Evolutionary conservation across 2,113 vertebrate species (phyloP).

Genomic region (Falcunculus frontatus): DNA sequence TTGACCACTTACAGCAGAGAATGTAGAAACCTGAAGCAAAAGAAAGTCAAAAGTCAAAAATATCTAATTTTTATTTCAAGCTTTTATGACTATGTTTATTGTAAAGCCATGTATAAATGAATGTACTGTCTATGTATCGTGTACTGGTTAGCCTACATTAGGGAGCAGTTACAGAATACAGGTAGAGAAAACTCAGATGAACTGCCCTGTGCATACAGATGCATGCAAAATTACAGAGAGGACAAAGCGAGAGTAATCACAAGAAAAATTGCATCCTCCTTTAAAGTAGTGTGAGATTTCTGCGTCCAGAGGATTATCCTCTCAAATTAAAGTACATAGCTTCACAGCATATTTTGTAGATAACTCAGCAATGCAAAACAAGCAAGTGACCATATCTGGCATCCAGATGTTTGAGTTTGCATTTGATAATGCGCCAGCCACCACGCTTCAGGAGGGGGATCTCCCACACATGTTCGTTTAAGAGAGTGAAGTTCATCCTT

Average conservation of each 20-base stretch:
- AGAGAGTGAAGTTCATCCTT: background rate
- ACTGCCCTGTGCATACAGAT: background rate
- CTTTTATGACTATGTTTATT: background rate
- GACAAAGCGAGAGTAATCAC: background rate
- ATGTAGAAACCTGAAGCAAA: background rate
- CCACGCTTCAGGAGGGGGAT: constrained; percentile 5
- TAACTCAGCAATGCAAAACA: background rate
- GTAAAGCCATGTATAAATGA: background rate
- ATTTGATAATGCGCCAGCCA: constrained; percentile 36
- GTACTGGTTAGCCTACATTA: background rate
- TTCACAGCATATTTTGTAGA: background rate
- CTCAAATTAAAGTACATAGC: background rate
- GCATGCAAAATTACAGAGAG: background rate
- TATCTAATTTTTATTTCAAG: background rate
- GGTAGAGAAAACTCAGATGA: background rate
- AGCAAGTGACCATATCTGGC: constrained; percentile 20
- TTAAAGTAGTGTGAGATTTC: background rate
- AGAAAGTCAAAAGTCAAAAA: background rate
- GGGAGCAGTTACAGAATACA: background rate
- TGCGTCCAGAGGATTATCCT: background rate
- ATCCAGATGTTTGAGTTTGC: constrained; percentile 40
- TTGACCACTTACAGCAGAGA: background rate
- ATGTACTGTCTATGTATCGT: background rate
- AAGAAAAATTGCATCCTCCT: background rate
- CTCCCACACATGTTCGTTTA: background rate